phyloP scores from a whole-genome alignment of 2,113 vertebrate genomes.

The Phalacrocorax pelagicus region DNA sequence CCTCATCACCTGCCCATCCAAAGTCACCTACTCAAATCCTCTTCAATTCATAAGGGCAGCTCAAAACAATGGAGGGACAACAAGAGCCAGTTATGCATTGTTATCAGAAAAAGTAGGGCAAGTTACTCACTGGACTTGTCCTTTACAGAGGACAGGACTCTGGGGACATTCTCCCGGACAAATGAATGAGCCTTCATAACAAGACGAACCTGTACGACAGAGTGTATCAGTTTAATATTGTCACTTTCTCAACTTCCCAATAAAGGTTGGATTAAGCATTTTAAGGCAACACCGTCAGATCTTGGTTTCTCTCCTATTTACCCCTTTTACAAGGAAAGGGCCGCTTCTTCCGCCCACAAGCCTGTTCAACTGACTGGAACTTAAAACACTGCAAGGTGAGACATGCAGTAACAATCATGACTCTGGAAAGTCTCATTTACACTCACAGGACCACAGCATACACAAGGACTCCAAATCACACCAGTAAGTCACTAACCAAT shows the following conservation, averaged over 20 bases:
- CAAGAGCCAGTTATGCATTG: not conserved
- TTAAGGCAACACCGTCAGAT: not conserved
- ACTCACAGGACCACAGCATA: not conserved
- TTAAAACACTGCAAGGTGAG: not conserved
- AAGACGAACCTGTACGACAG: conserved; percentile 83
- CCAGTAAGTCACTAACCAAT: not conserved
- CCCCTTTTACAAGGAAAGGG: not conserved
- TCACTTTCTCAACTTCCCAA: not conserved
- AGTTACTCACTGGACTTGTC: conserved; percentile 81
- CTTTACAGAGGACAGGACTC: conserved; percentile 76
- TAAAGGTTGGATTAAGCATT: not conserved
- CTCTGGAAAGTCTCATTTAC: not conserved
- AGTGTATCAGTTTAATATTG: not conserved
- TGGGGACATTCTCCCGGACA: conserved; percentile 88
- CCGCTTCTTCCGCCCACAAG: not conserved
- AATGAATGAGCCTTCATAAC: conserved; percentile 94
- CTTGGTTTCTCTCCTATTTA: not conserved
- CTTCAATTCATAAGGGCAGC: not conserved
- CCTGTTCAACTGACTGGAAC: not conserved
- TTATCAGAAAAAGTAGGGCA: not conserved
- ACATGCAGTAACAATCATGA: not conserved
- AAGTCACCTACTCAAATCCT: not conserved
- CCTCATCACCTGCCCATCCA: not conserved
- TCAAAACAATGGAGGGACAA: not conserved
- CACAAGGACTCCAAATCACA: not conserved